Percentiles rank a stretch among this genome's conserved stretches.
phyloP scores from a whole-genome alignment of 2,888 invertebrate species.

The Cremastobaeus sp. region DNA sequence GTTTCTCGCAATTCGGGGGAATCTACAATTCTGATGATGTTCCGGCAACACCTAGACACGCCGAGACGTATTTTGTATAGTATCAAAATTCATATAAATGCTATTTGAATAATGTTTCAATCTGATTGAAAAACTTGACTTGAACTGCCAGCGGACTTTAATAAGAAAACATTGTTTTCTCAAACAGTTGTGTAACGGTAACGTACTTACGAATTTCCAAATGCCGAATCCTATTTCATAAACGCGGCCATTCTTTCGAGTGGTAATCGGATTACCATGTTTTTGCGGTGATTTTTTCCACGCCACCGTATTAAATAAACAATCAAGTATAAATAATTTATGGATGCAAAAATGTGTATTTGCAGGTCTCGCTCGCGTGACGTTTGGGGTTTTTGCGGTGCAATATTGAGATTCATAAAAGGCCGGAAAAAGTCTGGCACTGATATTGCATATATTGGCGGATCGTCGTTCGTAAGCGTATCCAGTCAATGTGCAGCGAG shows the following conservation, averaged over 20 bases:
- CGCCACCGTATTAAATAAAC: conserved; percentile 8
- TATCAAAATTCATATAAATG: conserved; percentile 58
- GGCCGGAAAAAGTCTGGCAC: conserved; percentile 38
- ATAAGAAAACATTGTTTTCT: conserved; percentile 44
- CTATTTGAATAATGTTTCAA: conserved; percentile 52
- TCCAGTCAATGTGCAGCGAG: conserved; percentile 35
- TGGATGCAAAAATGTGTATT: conserved; percentile 2
- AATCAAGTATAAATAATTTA: conserved; percentile 26
- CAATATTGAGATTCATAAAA: conserved; percentile 40
- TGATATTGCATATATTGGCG: conserved; percentile 42
- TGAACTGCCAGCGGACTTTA: conserved; percentile 4
- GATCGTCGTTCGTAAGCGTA: conserved; percentile 37
- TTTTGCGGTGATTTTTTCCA: conserved; percentile 8
- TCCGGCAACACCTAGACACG: conserved; percentile 34
- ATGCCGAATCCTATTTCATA: conserved; percentile 3
- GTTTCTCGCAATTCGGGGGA: conserved; percentile 35
- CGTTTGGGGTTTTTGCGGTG: conserved; percentile 12
- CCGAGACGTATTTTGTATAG: conserved; percentile 49
- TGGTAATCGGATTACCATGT: conserved; percentile 7
- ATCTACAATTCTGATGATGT: conserved; percentile 59
- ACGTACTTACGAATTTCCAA: conserved; percentile 3
- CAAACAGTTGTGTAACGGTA: conserved; percentile 7
- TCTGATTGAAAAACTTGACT: conserved; percentile 52
- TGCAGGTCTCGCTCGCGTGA: conserved; percentile 5
- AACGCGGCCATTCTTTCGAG: neutral